These are phyloP conservation scores for Scalopus aquaticus DNA, from an alignment of 2,113 vertebrate genomes.

Conservation along the genomic window DNA sequence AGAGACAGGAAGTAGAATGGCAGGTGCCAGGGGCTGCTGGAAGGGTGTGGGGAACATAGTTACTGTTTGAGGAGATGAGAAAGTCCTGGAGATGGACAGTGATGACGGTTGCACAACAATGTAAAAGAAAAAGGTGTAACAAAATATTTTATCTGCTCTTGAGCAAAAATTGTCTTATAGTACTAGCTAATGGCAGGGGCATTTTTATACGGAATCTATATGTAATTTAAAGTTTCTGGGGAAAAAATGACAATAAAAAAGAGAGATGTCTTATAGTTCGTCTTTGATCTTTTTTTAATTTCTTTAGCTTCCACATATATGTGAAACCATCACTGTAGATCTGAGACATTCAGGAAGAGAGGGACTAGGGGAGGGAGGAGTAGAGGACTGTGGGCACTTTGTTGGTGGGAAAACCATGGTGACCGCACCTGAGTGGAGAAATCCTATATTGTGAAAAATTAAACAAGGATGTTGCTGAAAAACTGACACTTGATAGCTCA, in stretches of 20 bases:
- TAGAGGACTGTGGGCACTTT: too few species aligned
- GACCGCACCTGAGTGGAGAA: too few species aligned
- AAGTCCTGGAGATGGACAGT: neutral
- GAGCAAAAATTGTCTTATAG: constrained; percentile 99
- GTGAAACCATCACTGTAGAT: too few species aligned
- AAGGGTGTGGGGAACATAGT: neutral
- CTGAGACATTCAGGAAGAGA: too few species aligned
- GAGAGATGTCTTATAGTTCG: constrained; percentile 59
- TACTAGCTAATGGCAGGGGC: constrained; percentile 97
- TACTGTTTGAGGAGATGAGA: neutral
- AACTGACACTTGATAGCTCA: too few species aligned
- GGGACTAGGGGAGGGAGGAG: too few species aligned
- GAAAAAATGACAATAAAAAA: constrained; percentile 72
- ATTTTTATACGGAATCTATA: constrained; percentile 99
- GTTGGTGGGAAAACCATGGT: too few species aligned
- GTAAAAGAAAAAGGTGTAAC: constrained; percentile 99
- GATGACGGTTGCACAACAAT: constrained; percentile 49
- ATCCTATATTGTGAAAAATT: too few species aligned
- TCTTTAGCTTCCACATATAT: too few species aligned
- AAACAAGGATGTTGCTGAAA: too few species aligned
- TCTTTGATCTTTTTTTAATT: too few species aligned
- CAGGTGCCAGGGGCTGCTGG: neutral
- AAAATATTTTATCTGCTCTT: constrained; percentile 99
- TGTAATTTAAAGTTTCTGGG: constrained; percentile 98
- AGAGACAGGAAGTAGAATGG: neutral